Percentiles rank a stretch among this genome's conserved stretches.
phyloP scores from a whole-genome alignment of 2,888 invertebrate species.

The Carcina quercana region DNA sequence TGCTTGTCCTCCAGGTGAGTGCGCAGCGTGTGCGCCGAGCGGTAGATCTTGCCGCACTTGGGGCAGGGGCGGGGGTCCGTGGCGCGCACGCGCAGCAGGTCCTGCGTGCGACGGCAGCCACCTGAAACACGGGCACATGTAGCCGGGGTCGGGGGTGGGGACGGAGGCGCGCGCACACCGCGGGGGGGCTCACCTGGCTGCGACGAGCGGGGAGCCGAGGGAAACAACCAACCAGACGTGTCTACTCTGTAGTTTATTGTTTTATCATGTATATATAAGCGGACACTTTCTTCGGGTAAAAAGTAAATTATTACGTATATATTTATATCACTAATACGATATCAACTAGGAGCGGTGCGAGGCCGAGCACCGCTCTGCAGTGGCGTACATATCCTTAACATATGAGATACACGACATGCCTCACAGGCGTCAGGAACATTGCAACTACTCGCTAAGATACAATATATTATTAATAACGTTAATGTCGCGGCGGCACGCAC shows the following conservation, averaged over 20 bases:
- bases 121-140: conserved; percentile 31
- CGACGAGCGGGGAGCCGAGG: conserved; percentile 5
- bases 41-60: conserved; percentile 94
- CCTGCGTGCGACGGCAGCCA: conserved; percentile 86
- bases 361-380: no score
- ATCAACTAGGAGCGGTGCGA: conserved; percentile 71
- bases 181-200: no score
- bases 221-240: conserved; percentile 23
- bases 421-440: conserved; percentile 73
- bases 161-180: no score
- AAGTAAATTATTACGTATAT: conserved; percentile 74
- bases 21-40: conserved; percentile 92
- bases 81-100: conserved; percentile 89
- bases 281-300: conserved; percentile 70
- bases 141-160: background rate
- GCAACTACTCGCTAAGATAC: conserved; percentile 66
- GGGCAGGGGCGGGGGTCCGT: conserved; percentile 95
- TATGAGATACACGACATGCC: conserved; percentile 69
- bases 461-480: conserved; percentile 14
- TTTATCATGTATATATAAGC: conserved; percentile 68
- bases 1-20: conserved; percentile 96
- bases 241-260: conserved; percentile 73
- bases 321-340: conserved; percentile 72
- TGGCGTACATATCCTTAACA: no score
- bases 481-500: no score